These are phyloP conservation scores for Notospermus geniculatus DNA, from an alignment of 1,140 invertebrate species.

Conservation along the genomic window DNA sequence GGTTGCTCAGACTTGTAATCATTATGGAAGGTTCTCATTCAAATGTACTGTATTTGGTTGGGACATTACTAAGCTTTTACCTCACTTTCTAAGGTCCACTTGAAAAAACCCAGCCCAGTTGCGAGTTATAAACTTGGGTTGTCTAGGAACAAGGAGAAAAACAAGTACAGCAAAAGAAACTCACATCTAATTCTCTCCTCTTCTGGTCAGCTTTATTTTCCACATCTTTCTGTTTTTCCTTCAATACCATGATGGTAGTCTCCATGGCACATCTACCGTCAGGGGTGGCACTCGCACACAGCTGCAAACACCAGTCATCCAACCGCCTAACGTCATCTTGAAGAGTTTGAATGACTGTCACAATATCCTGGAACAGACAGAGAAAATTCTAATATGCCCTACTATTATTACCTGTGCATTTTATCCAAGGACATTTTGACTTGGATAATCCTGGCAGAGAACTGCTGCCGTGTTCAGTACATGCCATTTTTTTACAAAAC, in stretches of 20 bases:
- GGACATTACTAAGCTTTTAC: too few relatives aligned
- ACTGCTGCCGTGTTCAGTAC: too few relatives aligned
- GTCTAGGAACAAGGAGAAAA: background rate
- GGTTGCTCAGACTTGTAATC: too few relatives aligned
- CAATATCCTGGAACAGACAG: constrained; percentile 6
- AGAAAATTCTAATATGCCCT: background rate
- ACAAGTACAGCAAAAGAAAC: background rate
- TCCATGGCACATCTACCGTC: background rate
- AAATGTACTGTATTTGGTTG: too few relatives aligned
- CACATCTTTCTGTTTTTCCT: background rate
- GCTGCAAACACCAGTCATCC: constrained; percentile 30
- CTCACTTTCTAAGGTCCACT: too few relatives aligned
- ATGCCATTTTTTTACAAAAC: too few relatives aligned
- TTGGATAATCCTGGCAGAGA: too few relatives aligned
- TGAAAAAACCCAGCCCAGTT: too few relatives aligned
- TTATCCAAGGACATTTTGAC: too few relatives aligned
- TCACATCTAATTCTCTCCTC: constrained; percentile 7
- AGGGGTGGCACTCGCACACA: background rate
- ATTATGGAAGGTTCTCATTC: too few relatives aligned
- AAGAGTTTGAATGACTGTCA: constrained; percentile 2
- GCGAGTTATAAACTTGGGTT: too few relatives aligned
- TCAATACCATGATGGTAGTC: background rate
- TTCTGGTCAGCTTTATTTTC: constrained; percentile 1
- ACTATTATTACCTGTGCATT: too few relatives aligned
- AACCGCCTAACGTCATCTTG: constrained; percentile 36